phyloP scores from a whole-genome alignment of 2,888 invertebrate genomes.

The Ecliptopera silaceata region DNA sequence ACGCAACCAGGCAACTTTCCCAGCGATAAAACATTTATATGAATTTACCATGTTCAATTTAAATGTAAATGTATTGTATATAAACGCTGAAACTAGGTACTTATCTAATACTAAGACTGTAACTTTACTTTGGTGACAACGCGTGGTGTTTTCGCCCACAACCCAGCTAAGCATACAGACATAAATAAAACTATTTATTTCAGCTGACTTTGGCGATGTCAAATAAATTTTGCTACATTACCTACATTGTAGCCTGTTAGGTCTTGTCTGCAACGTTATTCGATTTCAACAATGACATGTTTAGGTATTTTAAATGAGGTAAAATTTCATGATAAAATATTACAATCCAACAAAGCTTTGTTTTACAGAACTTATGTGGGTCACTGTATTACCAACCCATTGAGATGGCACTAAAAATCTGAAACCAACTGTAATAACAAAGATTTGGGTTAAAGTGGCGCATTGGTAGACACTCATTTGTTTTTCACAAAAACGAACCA shows the following conservation, averaged over 20 bases:
- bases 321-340: background rate
- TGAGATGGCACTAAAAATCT: background rate
- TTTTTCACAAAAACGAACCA: background rate
- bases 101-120: constrained; percentile 26
- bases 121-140: constrained; percentile 37
- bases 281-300: no score
- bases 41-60: constrained; percentile 38
- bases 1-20: constrained; percentile 19
- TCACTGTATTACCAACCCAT: background rate
- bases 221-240: constrained; percentile 26
- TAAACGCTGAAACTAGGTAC: constrained; percentile 23
- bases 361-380: background rate
- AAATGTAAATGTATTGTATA: constrained; percentile 39
- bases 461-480: background rate
- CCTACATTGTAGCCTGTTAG: constrained; percentile 7
- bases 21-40: constrained; percentile 18
- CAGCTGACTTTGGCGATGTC: constrained; percentile 27
- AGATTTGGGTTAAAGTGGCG: background rate
- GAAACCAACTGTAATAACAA: constrained; percentile 8
- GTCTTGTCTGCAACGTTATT: background rate
- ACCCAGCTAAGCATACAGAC: constrained; percentile 37
- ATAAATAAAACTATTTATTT: constrained; percentile 38
- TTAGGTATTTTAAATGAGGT: background rate
- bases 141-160: constrained; percentile 42
- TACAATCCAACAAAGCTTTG: no score